Evolutionary conservation across 2,797 vertebrate species (phyloP), one percentile per base, ranked within the genome.

Genomic region (Danio kyathit): DNA sequence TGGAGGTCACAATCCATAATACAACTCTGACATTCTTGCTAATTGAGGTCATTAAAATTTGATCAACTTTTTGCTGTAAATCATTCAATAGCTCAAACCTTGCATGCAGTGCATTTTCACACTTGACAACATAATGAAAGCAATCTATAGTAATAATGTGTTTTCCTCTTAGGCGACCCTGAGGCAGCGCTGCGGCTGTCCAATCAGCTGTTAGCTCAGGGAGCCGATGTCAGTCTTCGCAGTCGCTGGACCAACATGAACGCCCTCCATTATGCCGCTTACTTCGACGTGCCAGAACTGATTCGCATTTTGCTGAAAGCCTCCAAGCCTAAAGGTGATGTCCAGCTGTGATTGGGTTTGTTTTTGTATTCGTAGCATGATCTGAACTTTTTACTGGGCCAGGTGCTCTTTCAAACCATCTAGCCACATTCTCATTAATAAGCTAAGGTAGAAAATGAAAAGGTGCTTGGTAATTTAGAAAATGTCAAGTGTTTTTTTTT

Each of bases 221-320:
- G 96, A 0, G 97, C 95, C 0, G 96, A 98, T 0, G 95, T 96
- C 59, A 95, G 95, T 44, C 93, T 97, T 84, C 94, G 96, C 81
- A 97, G 96, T 86, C 96, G 96, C 79, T 98, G 97, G 97, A 98
- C 97, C 84, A 97, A 96, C 92, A 98, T 98, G 97, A 98, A 97
- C 4, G 96, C 96, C 0, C 94, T 98, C 64, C 96, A 98, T 91
- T 97, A 98, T 0, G 96, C 97, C 0, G 96, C 96, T 0, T 97
- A 97, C 85, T 98, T 97, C 0, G 97, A 98, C 0, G 96, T 97
- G 11, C 97, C 97, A 0, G 96, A 97, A 64, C 94, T 98, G 12
- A 95, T 97, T 85, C 93, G 96, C 0, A 92, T 97, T 41, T 90
- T 98, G 74, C 95, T 98, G 12, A 96, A 96, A 84, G 92, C 94